These are phyloP conservation scores for Sebastes flavidus DNA, from an alignment of 2,797 vertebrate genomes.

Conservation along the genomic window DNA sequence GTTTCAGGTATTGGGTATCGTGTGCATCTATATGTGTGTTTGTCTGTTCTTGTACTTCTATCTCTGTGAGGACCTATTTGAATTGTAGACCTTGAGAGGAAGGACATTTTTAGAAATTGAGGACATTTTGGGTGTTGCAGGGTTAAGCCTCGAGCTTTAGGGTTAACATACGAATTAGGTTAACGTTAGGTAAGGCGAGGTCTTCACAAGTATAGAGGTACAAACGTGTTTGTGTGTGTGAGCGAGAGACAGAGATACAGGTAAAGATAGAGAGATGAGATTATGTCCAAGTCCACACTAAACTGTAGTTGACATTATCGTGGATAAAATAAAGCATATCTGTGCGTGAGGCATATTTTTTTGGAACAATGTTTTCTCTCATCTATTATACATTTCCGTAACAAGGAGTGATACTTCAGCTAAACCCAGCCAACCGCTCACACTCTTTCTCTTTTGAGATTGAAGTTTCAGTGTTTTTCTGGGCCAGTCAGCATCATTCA, in stretches of 20 bases:
- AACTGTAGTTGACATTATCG: conserved; percentile 19
- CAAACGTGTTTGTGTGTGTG: background rate
- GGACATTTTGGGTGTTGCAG: background rate
- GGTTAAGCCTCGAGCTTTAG: background rate
- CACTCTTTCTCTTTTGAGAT: background rate
- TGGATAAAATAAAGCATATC: background rate
- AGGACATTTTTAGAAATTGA: background rate
- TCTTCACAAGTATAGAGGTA: background rate
- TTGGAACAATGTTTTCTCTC: background rate
- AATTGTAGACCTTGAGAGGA: conserved; percentile 11
- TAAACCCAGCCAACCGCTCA: background rate
- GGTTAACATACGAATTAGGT: background rate
- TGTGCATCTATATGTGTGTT: conserved; percentile 19
- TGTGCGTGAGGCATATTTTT: background rate
- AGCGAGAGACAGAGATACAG: background rate
- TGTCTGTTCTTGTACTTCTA: background rate
- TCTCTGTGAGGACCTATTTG: conserved; percentile 14
- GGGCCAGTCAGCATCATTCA: background rate
- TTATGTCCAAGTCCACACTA: background rate
- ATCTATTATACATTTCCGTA: background rate
- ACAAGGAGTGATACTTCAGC: background rate
- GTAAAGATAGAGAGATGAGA: background rate
- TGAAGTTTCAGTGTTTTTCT: background rate
- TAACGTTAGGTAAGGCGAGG: background rate
- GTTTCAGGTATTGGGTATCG: conserved; percentile 29